Evolutionary conservation across 92 coral and sea anemone species (phyloP).

Genomic region (Phymanthus crucifer): DNA sequence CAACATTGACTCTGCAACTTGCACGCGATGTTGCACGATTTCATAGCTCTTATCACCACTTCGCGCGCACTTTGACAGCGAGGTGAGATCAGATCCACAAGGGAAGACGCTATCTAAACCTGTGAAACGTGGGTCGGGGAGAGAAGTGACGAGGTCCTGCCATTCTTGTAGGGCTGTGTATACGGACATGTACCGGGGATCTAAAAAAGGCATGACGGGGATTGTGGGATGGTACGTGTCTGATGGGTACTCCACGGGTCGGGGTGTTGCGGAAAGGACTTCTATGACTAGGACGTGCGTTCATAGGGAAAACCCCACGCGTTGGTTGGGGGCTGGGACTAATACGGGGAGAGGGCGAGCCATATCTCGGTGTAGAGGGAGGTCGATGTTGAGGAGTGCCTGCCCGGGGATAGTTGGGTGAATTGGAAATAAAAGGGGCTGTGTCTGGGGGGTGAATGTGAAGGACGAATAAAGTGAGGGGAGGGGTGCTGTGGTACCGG

Average conservation of each 20-base stretch:
- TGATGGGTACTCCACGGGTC: not conserved
- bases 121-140: not conserved
- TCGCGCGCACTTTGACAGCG: too few species aligned
- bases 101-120: not conserved
- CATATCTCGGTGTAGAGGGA: not conserved
- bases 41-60: too few species aligned
- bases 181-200: not conserved
- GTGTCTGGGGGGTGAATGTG: not conserved
- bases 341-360: not conserved
- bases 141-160: not conserved
- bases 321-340: not conserved
- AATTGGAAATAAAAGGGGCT: not conserved
- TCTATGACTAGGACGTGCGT: not conserved
- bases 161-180: not conserved
- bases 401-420: not conserved
- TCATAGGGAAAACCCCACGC: not conserved
- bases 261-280: not conserved
- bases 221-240: not conserved
- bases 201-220: not conserved
- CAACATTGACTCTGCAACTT: too few species aligned
- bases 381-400: not conserved
- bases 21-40: too few species aligned
- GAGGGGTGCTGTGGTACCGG: too few species aligned
- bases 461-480: too few species aligned
- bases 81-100: too few species aligned